phyloP scores from a whole-genome alignment of 2,113 vertebrate species.

The Neogobius melanostomus region DNA sequence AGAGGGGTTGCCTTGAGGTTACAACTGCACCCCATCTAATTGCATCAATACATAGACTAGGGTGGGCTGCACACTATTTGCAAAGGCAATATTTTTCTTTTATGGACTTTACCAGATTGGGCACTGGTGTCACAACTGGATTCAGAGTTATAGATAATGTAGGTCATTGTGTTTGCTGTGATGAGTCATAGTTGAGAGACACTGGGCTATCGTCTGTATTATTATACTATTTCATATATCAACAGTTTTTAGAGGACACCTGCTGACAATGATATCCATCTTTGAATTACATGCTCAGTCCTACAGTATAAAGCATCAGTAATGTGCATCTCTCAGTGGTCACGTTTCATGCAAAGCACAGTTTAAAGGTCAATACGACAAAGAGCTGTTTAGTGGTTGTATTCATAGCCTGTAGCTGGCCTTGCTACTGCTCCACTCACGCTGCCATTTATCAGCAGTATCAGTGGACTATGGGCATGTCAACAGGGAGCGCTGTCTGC shows the following conservation, averaged over 20 bases:
- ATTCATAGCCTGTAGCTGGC: neutral
- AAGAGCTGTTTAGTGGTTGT: neutral
- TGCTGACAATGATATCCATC: constrained; percentile 34
- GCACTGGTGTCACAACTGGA: constrained; percentile 18
- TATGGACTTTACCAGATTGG: constrained; percentile 26
- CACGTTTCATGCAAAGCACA: constrained; percentile 8
- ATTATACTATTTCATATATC: constrained; percentile 37
- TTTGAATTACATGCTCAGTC: constrained; percentile 10
- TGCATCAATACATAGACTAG: constrained; percentile 43
- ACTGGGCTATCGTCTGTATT: constrained; percentile 25
- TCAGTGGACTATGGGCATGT: constrained; percentile 26
- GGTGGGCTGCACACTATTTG: constrained; percentile 20
- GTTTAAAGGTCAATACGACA: constrained; percentile 12
- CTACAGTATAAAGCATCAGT: neutral
- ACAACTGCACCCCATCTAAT: constrained; percentile 44
- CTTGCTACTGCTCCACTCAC: neutral
- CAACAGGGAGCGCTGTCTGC: constrained; percentile 27
- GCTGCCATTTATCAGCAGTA: constrained; percentile 31
- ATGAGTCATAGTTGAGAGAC: constrained; percentile 46
- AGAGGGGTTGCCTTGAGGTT: constrained; percentile 47
- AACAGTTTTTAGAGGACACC: constrained; percentile 36
- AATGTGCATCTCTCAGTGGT: neutral
- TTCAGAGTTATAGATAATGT: constrained; percentile 28
- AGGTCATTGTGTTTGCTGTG: constrained; percentile 39
- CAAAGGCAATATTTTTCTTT: constrained; percentile 33